Evolutionary conservation across 2,888 invertebrate species (phyloP), one percentile per base, ranked within the genome.

Genomic region (Drosophila falleni): DNA sequence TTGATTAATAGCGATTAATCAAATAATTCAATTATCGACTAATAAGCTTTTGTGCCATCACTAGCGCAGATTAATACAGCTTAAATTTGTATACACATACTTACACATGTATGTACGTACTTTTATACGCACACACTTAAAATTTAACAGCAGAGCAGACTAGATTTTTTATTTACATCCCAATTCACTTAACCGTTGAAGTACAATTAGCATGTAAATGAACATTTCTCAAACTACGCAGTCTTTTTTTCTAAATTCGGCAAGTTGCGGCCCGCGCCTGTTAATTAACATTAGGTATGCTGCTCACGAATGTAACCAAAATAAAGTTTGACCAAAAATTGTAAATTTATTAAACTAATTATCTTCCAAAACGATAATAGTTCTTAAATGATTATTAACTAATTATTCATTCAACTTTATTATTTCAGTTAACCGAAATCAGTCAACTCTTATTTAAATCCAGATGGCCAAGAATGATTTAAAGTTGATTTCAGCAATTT

Each of bases 181-280:
- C 60, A 47, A 67, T 67, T 46, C 35, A 53, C 16, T 46, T 37
- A 53, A 46, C 37, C 62, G 41, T 50, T 39, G 26, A 37, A 16
- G 29, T 31, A 31, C 31, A 31, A 31, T 31, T 31, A 31, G 9
- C 31, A 31, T 31, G 54, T 37, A 47, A 37, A 54, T 56, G 49
- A 56, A 49, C 41, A 29, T 26, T 39, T 33, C 33, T 42, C 5
- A 61, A 41, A 63, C 33, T 63, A 63, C 63, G 63, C 63, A 63
- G 41, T 63, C 16, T 33, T 55, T 63, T 33, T 49, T 63, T 29
- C 4, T 15, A 10, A 16, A 46, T 55, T 63, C 47, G 37, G 51
- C 62, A 41, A 50, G 31, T 50, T 16, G 15, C 11, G 31, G 55
- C 55, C 54, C n/a, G 39, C 31, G 62, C 37, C 54, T 41, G 63